These are phyloP conservation scores for Galeopterus variegatus DNA, from an alignment of 2,113 vertebrate genomes.

Conservation along the genomic window DNA sequence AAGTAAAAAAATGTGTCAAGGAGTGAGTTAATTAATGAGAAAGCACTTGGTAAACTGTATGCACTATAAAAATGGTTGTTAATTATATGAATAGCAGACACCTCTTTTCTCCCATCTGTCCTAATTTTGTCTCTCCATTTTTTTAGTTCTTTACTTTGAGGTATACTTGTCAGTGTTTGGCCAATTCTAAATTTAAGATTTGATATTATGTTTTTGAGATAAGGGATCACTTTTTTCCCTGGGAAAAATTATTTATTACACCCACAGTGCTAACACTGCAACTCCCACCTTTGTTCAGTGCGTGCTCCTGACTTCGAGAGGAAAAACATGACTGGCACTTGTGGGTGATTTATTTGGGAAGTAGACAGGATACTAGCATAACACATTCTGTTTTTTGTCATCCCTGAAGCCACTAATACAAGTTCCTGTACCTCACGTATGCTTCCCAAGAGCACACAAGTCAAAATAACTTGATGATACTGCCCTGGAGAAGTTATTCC, in stretches of 20 bases:
- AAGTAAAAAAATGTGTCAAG: background rate
- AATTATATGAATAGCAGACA: background rate
- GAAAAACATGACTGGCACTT: background rate
- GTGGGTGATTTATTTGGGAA: background rate
- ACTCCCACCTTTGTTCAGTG: background rate
- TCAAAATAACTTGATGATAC: background rate
- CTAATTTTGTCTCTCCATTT: conserved; percentile 56
- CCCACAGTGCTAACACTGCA: background rate
- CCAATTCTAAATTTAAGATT: background rate
- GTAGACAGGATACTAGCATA: background rate
- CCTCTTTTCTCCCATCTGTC: background rate
- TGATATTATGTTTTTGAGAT: background rate
- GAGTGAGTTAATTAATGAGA: conserved; percentile 43
- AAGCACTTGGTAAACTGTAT: conserved; percentile 28
- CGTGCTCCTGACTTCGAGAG: background rate
- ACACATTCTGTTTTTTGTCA: background rate
- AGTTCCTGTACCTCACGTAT: background rate
- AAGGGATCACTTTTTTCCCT: background rate
- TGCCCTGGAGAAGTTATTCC: conserved; percentile 5
- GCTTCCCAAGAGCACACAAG: background rate
- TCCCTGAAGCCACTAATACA: background rate
- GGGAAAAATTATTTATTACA: background rate
- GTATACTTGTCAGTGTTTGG: conserved; percentile 6
- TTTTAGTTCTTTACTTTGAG: conserved; percentile 50
- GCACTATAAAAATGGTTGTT: conserved; percentile 6